These are phyloP conservation scores for Maccullochella peelii DNA, from an alignment of 2,113 vertebrate genomes.

Conservation along the genomic window DNA sequence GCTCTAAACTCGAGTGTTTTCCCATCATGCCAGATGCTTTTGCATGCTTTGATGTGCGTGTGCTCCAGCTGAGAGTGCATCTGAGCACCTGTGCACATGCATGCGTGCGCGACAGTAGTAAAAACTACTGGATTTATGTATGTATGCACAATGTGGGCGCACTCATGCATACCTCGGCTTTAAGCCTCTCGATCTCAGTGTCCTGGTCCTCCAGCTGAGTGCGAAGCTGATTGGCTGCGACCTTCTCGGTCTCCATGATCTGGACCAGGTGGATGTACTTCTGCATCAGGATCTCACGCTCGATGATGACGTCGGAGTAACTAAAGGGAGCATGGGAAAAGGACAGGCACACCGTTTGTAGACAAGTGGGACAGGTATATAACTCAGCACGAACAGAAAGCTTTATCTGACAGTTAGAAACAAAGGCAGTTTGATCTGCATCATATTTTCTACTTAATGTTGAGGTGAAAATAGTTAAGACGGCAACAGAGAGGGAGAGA, in stretches of 20 bases:
- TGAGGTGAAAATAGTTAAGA: constrained; percentile 29
- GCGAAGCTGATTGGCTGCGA: constrained; percentile 94
- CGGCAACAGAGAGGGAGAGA: constrained; percentile 1
- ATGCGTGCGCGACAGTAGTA: neutral
- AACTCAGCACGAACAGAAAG: neutral
- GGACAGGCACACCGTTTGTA: neutral
- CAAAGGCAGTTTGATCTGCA: neutral
- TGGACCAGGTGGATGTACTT: constrained; percentile 98
- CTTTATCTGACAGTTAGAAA: neutral
- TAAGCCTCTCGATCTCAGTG: constrained; percentile 95
- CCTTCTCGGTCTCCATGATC: constrained; percentile 97
- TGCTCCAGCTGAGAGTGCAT: neutral
- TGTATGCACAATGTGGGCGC: constrained; percentile 38
- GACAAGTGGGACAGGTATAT: neutral
- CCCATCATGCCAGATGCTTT: constrained; percentile 27
- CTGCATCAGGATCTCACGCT: constrained; percentile 97
- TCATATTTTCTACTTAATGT: neutral
- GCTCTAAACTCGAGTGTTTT: constrained; percentile 16
- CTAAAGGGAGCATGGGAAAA: constrained; percentile 71
- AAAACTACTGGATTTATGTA: constrained; percentile 40
- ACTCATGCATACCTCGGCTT: constrained; percentile 89
- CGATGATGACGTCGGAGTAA: constrained; percentile 93
- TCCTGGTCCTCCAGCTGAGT: constrained; percentile 98
- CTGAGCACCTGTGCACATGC: neutral
- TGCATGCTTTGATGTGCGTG: constrained; percentile 31